phyloP scores from a whole-genome alignment of 2,888 invertebrate species.

The Nipponacmea schrenckii region DNA sequence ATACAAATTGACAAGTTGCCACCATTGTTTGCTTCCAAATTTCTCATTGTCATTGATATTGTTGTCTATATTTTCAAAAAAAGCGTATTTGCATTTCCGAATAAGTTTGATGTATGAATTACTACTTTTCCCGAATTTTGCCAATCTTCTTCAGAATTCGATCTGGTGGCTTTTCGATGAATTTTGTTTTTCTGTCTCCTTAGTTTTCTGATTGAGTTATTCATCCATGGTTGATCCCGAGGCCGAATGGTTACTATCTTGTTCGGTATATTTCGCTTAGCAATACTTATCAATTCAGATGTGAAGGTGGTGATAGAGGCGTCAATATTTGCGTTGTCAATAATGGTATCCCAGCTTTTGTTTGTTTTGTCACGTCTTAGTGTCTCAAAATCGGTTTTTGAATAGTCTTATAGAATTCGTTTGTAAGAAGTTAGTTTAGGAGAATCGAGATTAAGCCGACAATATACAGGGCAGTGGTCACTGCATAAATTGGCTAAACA shows the following conservation, averaged over 20 bases:
- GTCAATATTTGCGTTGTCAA: neutral
- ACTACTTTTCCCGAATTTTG: neutral
- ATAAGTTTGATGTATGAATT: conserved; percentile 5
- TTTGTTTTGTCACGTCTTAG: neutral
- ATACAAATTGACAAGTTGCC: neutral
- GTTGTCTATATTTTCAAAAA: neutral
- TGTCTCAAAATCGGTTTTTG: neutral
- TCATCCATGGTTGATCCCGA: neutral
- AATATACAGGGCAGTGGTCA: conserved; percentile 1
- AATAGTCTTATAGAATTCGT: neutral
- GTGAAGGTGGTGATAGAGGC: neutral
- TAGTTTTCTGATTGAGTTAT: neutral
- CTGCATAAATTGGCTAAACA: neutral
- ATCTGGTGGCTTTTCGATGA: neutral
- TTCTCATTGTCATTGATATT: neutral
- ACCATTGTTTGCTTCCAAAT: neutral
- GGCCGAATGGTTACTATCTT: neutral
- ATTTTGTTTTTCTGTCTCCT: neutral
- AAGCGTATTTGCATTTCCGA: neutral
- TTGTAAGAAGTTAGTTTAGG: neutral
- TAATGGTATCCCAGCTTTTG: neutral
- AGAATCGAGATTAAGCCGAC: neutral
- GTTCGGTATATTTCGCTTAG: neutral
- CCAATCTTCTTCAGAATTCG: neutral
- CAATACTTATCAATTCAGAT: neutral